phyloP scores from a whole-genome alignment of 2,113 vertebrate species.

The Pteropus alecto region DNA sequence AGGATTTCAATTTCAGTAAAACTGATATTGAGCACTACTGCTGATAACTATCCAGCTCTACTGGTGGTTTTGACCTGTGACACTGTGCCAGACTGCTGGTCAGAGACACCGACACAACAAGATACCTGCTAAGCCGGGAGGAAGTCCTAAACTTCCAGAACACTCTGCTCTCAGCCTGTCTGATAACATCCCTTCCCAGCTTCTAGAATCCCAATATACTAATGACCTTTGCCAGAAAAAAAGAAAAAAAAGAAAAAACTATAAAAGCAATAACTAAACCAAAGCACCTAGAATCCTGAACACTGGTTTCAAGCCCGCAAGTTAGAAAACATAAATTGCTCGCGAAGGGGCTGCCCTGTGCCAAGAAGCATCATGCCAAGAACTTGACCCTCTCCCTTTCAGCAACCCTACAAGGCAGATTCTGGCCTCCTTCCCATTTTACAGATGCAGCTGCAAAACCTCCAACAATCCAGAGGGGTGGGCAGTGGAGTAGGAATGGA shows the following conservation, averaged over 20 bases:
- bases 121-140: background rate
- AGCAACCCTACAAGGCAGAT: background rate
- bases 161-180: background rate
- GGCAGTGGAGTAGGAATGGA: background rate
- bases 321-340: background rate
- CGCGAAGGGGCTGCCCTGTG: too few relatives aligned
- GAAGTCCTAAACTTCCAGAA: background rate
- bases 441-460: background rate
- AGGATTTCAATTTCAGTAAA: too few relatives aligned
- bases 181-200: background rate
- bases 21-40: too few relatives aligned
- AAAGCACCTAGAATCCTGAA: background rate
- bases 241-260: background rate
- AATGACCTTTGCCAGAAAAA: background rate
- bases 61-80: too few relatives aligned
- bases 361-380: background rate
- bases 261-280: background rate
- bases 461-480: background rate
- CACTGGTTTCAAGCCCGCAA: background rate
- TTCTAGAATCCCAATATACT: background rate
- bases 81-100: background rate
- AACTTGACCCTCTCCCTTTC: too few relatives aligned
- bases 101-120: rapidly evolving
- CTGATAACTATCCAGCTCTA: too few relatives aligned
- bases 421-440: background rate